Base-by-base conservation (phyloP, 2,113 vertebrate genomes). In the Perognathus longimembris region DNA sequence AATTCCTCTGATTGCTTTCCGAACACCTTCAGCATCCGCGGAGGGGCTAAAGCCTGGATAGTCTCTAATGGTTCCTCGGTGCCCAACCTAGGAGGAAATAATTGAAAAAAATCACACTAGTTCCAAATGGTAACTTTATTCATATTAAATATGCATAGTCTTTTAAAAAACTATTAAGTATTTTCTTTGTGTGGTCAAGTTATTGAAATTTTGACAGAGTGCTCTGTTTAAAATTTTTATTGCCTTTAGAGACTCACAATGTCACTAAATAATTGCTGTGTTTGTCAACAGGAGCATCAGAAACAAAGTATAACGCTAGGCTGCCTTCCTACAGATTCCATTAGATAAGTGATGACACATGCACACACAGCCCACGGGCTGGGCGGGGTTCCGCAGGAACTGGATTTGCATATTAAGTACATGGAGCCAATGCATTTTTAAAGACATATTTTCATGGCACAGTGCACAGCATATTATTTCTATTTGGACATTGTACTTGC, bases 1-100 rank as follows among this genome's bases (percentile, higher is more conserved):
- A 9, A 99, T 30, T 81, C 99, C 99, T 85, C 97, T 97, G 1
- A 99, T 98, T 45, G 99, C 99, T 71, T 98, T 98, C 75, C 88
- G 97, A 28, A 99, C 77, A 1, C 97, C 97, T 74, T 98, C 95
- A 7, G 98, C 98, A 91, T 99, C 99, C n/a, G 97, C 98, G 0
- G 97, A 96, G 30, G 98, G 96, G 91, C 97, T 99, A 82, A 99
- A 99, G 54, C 98, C 97, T 0, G 97, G 30, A 28, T 95, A 98
- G 83, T 98, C 98, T 88, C 97, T 98, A 70, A 99, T 85, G 2
- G 98, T 98, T 85, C 98, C 98, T 96, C 97, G 98, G 22, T 94
- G 36, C 71, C 90, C 98, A 92, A 97, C 97, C 99, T 99, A 93
- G 87, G 30, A 79, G 22, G 28, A 32, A 93, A 61, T 42, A 32